Base-by-base conservation (phyloP, 2,888 invertebrate genomes). In the Machimus atricapillus region DNA sequence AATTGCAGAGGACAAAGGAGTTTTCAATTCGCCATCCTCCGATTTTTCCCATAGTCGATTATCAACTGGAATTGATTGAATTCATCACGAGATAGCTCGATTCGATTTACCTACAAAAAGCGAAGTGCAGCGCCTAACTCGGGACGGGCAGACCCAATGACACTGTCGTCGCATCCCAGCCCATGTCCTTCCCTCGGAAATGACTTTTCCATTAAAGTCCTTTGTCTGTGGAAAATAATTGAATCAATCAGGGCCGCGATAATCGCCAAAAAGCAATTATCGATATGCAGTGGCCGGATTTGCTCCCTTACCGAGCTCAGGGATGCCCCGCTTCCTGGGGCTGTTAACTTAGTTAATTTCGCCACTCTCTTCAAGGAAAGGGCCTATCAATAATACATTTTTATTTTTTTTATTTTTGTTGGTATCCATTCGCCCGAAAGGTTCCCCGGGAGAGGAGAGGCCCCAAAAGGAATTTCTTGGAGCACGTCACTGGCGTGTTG, bases 191-290 rank as follows among this genome's bases (percentile, higher is more conserved):
- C 82, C 58, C 27, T 16, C 73, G 74, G 37, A 85, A 74, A 46
- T 74, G 85, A 74, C 74, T 85, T 85, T 85, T 85, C 85, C 85
- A 85, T 85, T 85, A 85, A 85, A 27, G 85, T 46, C 85, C 58
- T 85, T 85, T 85, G 85, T 85, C 74, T 85, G 85, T 74, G 31
- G 85, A 74, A 85, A 85, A 85, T 85, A 85, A 85, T 85, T 85
- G 73, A 85, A 85, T 85, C 85, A 85, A 85, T 85, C 85, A 74
- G 74, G 14, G n/a, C 27, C 40, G 31, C 74, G 85, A 85, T 85
- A 85, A 85, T 85, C 85, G 85, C 85, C 74, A 46, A 85, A 85
- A 85, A 74, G 85, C 85, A 85, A 85, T 85, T 85, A 85, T 74
- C 74, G 85, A 37, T 40, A 37, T 74, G 46, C 40, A 56, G 12